Evolutionary conservation across 2,888 invertebrate species (phyloP).

Genomic region (Cryptocheilus praepositus): DNA sequence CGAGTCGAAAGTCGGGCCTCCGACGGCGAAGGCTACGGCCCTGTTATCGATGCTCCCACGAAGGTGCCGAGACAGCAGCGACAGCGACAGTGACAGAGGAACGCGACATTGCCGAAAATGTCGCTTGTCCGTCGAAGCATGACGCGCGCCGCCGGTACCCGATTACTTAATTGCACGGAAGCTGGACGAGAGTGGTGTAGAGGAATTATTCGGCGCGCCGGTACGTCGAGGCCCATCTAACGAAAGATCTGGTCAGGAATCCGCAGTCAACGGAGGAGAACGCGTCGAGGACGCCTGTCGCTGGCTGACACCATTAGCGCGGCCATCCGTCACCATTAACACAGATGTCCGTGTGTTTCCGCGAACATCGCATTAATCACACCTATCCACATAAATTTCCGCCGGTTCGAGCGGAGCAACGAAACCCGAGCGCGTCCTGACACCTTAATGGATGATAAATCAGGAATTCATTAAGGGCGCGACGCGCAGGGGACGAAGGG

Average conservation of each 20-base stretch:
- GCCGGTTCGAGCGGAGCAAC: conserved; percentile 55
- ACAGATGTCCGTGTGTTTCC: conserved; percentile 69
- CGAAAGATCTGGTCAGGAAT: conserved; percentile 45
- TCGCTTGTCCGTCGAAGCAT: not conserved
- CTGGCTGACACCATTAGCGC: conserved; percentile 66
- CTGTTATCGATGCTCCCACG: not conserved
- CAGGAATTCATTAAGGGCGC: conserved; percentile 59
- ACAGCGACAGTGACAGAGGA: not conserved
- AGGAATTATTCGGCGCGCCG: not conserved
- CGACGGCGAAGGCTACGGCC: not conserved
- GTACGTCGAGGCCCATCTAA: conserved; percentile 10
- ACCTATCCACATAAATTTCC: conserved; percentile 64
- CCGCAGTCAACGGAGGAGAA: conserved; percentile 48
- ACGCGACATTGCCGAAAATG: not conserved
- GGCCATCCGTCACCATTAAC: conserved; percentile 71
- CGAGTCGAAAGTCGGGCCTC: not conserved
- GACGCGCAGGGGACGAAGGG: conserved; percentile 13
- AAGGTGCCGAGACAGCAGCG: not conserved
- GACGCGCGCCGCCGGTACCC: not conserved
- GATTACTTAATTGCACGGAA: conserved; percentile 7
- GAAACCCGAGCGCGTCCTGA: conserved; percentile 58
- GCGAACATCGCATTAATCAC: conserved; percentile 69
- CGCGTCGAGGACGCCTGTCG: conserved; percentile 57
- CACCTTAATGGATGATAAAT: conserved; percentile 64
- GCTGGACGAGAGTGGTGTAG: not conserved